These are phyloP conservation scores for Anthrax anthrax DNA, from an alignment of 2,888 invertebrate species.

Conservation along the genomic window DNA sequence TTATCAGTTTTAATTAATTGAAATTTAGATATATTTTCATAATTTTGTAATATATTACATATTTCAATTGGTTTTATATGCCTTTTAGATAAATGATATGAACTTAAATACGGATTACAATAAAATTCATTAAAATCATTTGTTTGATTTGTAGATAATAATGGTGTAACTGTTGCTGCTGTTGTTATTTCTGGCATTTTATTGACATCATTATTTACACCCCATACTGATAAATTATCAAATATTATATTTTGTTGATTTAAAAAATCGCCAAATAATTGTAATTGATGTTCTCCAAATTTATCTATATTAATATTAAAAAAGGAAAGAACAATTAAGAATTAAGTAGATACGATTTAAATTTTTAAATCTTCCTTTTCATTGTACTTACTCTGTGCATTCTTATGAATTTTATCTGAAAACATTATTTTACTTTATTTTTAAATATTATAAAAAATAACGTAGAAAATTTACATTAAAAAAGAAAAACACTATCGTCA, in stretches of 20 bases:
- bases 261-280: conserved; percentile 25
- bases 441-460: too few species aligned
- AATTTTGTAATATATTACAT: conserved; percentile 14
- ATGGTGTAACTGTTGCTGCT: background rate
- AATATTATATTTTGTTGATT: conserved; percentile 17
- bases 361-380: too few species aligned
- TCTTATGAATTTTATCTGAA: background rate
- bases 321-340: background rate
- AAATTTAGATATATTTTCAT: conserved; percentile 49
- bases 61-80: conserved; percentile 17
- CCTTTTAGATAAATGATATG: conserved; percentile 1
- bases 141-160: background rate
- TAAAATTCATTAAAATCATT: conserved; percentile 1
- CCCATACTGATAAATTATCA: background rate
- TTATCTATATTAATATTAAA: conserved; percentile 13
- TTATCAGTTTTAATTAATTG: conserved; percentile 71
- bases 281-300: conserved; percentile 27
- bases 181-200: background rate
- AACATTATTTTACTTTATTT: too few species aligned
- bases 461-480: too few species aligned
- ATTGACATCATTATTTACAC: background rate
- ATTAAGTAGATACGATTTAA: background rate
- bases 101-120: background rate
- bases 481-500: too few species aligned
- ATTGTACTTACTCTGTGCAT: background rate